These are phyloP conservation scores for Tenualosa ilisha DNA, from an alignment of 2,797 vertebrate species.

Conservation along the genomic window DNA sequence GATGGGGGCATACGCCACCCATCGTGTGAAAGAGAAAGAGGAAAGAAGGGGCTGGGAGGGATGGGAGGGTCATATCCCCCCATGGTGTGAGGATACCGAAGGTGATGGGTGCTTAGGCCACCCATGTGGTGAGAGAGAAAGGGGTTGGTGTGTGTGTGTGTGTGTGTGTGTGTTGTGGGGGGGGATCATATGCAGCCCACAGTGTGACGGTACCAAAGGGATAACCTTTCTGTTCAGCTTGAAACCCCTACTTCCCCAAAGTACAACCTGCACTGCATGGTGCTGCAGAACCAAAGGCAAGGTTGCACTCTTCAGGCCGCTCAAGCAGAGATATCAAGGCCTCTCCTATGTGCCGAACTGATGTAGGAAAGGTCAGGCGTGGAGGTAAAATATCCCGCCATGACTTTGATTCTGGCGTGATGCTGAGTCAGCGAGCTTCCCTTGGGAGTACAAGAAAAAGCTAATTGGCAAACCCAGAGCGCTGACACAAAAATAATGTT, in stretches of 20 bases:
- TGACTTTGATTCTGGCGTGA: neutral
- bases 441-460: neutral
- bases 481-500: constrained; percentile 12
- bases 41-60: too few relatives aligned
- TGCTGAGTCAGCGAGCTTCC: neutral
- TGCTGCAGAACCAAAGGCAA: neutral
- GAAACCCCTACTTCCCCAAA: neutral
- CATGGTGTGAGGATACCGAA: neutral
- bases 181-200: neutral
- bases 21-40: neutral
- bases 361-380: neutral
- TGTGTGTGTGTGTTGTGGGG: neutral
- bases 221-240: neutral
- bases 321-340: constrained; percentile 1
- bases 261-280: neutral
- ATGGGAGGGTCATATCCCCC: neutral
- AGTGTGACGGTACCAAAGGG: neutral
- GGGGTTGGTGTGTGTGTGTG: neutral
- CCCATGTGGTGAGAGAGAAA: neutral
- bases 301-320: neutral
- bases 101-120: neutral
- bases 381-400: neutral
- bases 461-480: neutral
- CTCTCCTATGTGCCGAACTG: neutral
- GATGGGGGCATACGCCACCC: neutral